A percentile compares a stretch with the other conserved stretches of the same genome.
Evolutionary conservation across 2,797 vertebrate genomes (phyloP).

Genomic region (Myiothlypis chrysogaster): DNA sequence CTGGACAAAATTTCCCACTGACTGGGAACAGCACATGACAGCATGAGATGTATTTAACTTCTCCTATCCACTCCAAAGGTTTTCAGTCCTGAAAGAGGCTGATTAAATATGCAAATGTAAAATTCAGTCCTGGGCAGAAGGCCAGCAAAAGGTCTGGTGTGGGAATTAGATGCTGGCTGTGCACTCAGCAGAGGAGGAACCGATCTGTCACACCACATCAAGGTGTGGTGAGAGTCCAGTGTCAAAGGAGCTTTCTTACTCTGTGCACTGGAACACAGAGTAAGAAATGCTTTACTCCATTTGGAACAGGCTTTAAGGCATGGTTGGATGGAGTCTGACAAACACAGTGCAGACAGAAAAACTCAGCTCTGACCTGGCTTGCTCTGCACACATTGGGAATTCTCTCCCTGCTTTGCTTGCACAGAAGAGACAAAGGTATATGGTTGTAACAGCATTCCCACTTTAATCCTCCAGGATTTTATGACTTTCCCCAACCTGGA

Average conservation of each 20-base stretch:
- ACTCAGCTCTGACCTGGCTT: not conserved
- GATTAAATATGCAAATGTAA: not conserved
- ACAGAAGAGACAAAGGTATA: not conserved
- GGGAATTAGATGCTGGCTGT: not conserved
- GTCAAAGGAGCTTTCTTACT: not conserved
- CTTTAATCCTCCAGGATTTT: not conserved
- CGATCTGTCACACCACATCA: not conserved
- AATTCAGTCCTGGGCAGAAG: not conserved
- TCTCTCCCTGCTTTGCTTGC: not conserved
- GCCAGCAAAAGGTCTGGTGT: not conserved
- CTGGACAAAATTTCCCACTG: not conserved
- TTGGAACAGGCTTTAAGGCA: not conserved
- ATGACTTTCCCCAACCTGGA: not conserved
- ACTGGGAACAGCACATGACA: not conserved
- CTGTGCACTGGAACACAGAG: not conserved
- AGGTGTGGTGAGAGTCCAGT: not conserved
- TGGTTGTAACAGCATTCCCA: not conserved
- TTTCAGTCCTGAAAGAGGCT: not conserved
- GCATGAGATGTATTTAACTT: not conserved
- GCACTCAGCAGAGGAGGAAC: not conserved
- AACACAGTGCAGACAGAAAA: not conserved
- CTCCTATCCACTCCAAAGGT: not conserved
- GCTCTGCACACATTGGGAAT: not conserved
- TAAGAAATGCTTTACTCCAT: not conserved
- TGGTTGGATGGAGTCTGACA: not conserved